Percentiles rank a stretch among this genome's conserved stretches.
Evolutionary conservation across 2,888 invertebrate species (phyloP).

Genomic region (Dryomyza anilis): DNA sequence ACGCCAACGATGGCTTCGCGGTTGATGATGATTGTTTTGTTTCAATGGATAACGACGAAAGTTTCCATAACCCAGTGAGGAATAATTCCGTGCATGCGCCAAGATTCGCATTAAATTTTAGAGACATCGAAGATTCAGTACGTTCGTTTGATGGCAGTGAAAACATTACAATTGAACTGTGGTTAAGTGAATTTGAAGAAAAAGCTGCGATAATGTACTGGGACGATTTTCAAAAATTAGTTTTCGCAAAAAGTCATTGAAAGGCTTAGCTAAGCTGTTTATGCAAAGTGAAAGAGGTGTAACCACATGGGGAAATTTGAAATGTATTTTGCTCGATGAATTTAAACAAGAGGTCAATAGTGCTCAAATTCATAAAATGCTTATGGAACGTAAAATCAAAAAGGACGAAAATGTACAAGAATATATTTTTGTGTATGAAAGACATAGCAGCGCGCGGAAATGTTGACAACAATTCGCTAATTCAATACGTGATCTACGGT

Average conservation of each 20-base stretch:
- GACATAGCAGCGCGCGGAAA: constrained; percentile 1
- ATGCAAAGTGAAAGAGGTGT: background rate
- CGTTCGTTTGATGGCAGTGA: background rate
- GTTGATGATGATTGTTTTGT: background rate
- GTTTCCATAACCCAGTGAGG: background rate
- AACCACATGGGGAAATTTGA: background rate
- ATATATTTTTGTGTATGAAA: background rate
- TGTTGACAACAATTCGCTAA: constrained; percentile 6
- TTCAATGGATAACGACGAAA: background rate
- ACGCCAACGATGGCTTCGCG: too few species aligned
- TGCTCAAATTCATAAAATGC: constrained; percentile 3
- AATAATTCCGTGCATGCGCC: background rate
- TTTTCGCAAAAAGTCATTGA: background rate
- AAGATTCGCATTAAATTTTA: background rate
- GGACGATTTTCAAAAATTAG: background rate
- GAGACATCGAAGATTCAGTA: background rate
- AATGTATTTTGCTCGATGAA: background rate
- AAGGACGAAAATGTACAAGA: background rate
- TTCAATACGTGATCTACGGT: constrained; percentile 26
- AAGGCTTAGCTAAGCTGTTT: background rate
- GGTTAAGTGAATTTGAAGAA: constrained; percentile 1
- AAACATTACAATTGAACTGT: background rate
- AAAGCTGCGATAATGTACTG: background rate
- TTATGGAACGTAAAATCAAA: background rate
- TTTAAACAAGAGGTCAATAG: background rate